phyloP scores from a whole-genome alignment of 2,113 vertebrate genomes.

The Antechinus stuartii region DNA sequence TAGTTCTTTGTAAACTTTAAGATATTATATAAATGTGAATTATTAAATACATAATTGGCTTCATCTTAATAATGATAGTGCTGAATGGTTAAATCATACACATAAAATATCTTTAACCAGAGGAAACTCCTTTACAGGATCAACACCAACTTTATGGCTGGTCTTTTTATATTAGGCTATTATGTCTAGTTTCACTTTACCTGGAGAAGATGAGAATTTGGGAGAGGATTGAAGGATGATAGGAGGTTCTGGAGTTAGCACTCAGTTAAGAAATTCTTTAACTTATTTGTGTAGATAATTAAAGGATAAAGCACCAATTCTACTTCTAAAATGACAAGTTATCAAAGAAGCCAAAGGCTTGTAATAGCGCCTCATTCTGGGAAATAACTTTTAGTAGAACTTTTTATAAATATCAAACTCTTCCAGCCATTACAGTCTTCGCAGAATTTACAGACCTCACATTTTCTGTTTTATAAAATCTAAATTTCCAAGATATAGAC shows the following conservation, averaged over 20 bases:
- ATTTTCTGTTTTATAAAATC: neutral
- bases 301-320: neutral
- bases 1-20: neutral
- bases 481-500: neutral
- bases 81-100: neutral
- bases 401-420: neutral
- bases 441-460: neutral
- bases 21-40: neutral
- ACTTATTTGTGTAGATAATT: neutral
- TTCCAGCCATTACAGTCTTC: neutral
- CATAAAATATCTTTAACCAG: neutral
- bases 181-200: neutral
- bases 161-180: neutral
- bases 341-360: neutral
- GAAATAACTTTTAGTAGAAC: neutral
- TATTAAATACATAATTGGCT: neutral
- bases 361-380: neutral
- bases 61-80: neutral
- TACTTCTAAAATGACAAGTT: neutral
- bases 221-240: neutral
- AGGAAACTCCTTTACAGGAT: neutral
- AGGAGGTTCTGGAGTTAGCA: neutral
- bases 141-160: neutral
- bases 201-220: neutral
- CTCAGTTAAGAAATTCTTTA: neutral